A percentile compares a stretch with the other conserved stretches of the same genome.
Evolutionary conservation across 2,113 vertebrate genomes (phyloP).

Genomic region (Tiliqua scincoides): DNA sequence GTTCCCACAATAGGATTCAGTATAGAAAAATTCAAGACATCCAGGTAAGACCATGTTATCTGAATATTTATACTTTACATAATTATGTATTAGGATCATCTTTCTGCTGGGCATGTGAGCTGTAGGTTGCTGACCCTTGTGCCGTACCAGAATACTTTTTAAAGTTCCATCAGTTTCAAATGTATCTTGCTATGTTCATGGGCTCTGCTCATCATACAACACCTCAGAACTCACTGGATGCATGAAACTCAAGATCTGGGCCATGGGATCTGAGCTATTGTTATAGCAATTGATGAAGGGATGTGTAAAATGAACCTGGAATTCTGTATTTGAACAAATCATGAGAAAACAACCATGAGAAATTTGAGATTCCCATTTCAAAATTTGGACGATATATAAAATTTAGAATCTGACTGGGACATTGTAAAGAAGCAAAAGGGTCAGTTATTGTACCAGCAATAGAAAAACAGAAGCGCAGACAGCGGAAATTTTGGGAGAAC

Average conservation of each 20-base stretch:
- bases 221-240: neutral
- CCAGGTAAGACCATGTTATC: conserved; percentile 82
- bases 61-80: neutral
- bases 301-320: neutral
- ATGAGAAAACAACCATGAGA: neutral
- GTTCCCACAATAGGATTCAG: conserved; percentile 99
- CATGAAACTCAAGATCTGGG: too few relatives aligned
- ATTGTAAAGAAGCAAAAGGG: neutral
- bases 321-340: neutral
- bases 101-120: neutral
- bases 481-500: neutral
- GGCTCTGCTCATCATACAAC: neutral
- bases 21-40: conserved; percentile 98
- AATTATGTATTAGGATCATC: neutral
- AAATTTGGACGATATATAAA: neutral
- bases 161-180: neutral
- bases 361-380: neutral
- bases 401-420: neutral
- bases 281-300: neutral
- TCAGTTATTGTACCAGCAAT: neutral
- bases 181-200: neutral
- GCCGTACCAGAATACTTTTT: neutral
- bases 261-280: neutral
- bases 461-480: neutral
- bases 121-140: neutral